Evolutionary conservation across 2,113 vertebrate genomes (phyloP), one percentile per base, ranked within the genome.

Genomic region (Mungos mungo): DNA sequence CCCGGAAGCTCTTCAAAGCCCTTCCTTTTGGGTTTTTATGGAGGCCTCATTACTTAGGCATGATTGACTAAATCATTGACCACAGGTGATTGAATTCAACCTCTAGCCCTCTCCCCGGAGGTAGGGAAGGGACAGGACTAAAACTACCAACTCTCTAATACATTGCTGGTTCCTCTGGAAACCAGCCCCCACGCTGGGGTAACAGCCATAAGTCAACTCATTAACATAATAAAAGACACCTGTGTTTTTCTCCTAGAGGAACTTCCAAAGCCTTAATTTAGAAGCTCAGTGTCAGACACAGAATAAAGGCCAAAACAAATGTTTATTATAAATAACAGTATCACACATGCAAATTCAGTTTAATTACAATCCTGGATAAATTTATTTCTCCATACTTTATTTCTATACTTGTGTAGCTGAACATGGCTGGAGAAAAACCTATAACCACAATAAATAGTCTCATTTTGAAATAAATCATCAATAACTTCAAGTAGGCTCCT

Each of bases 401-500:
- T 77, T 95, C 35, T 71, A 54, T 76, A 23, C 35, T 41, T 80
- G 33, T 60, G 29, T 74, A 45, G 41, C 74, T 79, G 25, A 84
- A 60, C 31, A 52, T 81, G 41, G 41, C 50, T n/a, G 29, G 41
- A 79, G 33, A 81, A 95, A 77, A 86, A 74, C 33, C 52, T 50
- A 65, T 80, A 81, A 81, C 12, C 65, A 87, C 21, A 65, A 66
- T 45, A 65, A 93, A 41, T 18, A 41, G 74, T 72, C 74, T 88
- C 65, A 87, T 81, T 92, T 88, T 68, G 45, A 92, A 88, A 81
- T 65, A 92, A 69, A 74, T 72, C 27, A 92, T 41, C 27, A 86
- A 11, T 60, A 71, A 69, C 52, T 41, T 92, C 33, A 71, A 63
- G 33, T 69, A 38, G 47, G 60, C 9, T 91, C 25, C 81, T 79